Percentiles rank a stretch among this genome's conserved stretches.
Conservation (phyloP, 2,888 invertebrate species). For the Lydus trimaculatus region DNA sequence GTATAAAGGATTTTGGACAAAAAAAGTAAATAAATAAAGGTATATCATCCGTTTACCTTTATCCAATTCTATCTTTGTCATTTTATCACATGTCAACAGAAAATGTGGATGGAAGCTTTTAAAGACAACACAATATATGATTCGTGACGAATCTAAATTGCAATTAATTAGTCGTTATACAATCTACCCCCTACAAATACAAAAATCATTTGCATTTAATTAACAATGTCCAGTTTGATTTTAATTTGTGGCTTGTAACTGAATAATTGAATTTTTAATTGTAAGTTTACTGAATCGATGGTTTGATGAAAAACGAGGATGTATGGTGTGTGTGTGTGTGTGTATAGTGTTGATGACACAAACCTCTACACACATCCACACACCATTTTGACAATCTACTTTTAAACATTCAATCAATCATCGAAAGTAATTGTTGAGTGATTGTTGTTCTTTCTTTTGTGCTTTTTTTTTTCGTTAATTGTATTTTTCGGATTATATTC, state of each 20-base stretch:
- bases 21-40: no score
- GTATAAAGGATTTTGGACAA: no score
- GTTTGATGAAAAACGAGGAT: background rate
- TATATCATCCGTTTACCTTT: background rate
- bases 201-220: slow-evolving; percentile 6
- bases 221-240: slow-evolving; percentile 3
- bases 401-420: background rate
- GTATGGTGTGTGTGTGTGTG: background rate
- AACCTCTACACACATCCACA: background rate
- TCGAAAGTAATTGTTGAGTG: background rate
- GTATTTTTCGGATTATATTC: slow-evolving; percentile 27
- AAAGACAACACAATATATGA: background rate
- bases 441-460: background rate
- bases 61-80: background rate
- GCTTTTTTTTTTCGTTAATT: background rate
- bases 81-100: background rate
- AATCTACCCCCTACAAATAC: background rate
- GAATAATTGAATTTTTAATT: slow-evolving; percentile 7
- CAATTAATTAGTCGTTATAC: background rate
- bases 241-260: background rate
- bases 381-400: background rate
- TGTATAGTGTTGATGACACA: background rate
- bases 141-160: background rate
- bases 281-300: background rate
- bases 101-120: background rate